Evolutionary conservation across 2,113 vertebrate species (phyloP).

Genomic region (Trichomycterus rosablanca): DNA sequence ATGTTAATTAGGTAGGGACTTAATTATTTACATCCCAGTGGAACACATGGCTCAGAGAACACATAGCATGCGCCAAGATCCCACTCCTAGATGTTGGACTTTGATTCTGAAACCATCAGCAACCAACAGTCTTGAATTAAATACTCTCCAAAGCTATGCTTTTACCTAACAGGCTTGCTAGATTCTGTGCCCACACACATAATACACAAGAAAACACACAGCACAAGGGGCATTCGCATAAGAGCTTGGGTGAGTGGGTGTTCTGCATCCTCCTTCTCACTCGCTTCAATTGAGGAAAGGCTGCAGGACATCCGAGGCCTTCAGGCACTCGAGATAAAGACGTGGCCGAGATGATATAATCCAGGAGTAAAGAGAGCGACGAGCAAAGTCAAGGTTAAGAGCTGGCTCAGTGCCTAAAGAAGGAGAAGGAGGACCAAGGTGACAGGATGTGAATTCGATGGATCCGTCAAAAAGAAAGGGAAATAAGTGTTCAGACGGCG

Average conservation of each 20-base stretch:
- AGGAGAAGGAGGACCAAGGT: background rate
- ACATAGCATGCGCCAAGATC: too few species aligned
- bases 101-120: too few species aligned
- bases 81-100: too few species aligned
- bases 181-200: slow-evolving; percentile 1
- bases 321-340: background rate
- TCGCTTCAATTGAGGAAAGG: slow-evolving; percentile 2
- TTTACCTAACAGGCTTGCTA: too few species aligned
- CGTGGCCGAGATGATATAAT: background rate
- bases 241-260: background rate
- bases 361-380: background rate
- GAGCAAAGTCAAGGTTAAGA: background rate
- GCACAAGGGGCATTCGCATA: background rate
- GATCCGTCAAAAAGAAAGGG: background rate
- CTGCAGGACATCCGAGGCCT: slow-evolving; percentile 1
- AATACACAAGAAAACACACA: background rate
- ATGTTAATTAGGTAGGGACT: too few species aligned
- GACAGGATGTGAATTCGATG: background rate
- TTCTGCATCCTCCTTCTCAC: background rate
- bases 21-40: too few species aligned
- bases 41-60: too few species aligned
- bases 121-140: too few species aligned
- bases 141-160: too few species aligned
- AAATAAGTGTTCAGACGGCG: background rate
- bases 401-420: background rate